Percentiles rank a stretch among this genome's conserved stretches.
Evolutionary conservation across 1,140 invertebrate species (phyloP).

Genomic region (Thereuonema tuberculata): DNA sequence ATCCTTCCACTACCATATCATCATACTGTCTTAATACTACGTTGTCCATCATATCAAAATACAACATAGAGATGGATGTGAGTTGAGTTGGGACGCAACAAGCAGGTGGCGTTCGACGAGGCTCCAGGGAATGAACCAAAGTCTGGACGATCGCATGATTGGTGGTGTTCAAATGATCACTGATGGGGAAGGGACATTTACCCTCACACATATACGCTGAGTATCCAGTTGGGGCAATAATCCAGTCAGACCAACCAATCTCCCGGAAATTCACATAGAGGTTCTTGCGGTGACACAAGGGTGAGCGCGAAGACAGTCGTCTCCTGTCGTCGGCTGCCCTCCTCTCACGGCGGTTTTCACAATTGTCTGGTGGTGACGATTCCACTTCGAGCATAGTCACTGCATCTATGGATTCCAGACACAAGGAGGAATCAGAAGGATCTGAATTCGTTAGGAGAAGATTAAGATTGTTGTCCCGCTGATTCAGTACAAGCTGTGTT

Average conservation of each 20-base stretch:
- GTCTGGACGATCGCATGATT: constrained; percentile 98
- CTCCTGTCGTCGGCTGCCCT: constrained; percentile 7
- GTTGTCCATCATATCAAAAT: constrained; percentile 81
- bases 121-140: constrained; percentile 82
- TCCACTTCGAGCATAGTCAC: constrained; percentile 18
- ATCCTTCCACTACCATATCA: constrained; percentile 86
- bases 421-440: too few species aligned
- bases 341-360: constrained; percentile 14
- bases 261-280: constrained; percentile 93
- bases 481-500: too few species aligned
- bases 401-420: too few species aligned
- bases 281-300: too few species aligned
- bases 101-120: constrained; percentile 70
- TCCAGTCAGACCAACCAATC: constrained; percentile 98
- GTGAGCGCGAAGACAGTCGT: background rate
- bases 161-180: constrained; percentile 86
- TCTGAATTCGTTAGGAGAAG: too few species aligned
- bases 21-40: constrained; percentile 93
- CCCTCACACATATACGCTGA: constrained; percentile 91
- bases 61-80: constrained; percentile 82
- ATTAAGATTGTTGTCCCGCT: too few species aligned
- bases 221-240: constrained; percentile 93
- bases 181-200: constrained; percentile 81
- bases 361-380: constrained; percentile 16
- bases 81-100: constrained; percentile 87